Percentiles rank a stretch among this genome's conserved stretches.
These are phyloP conservation scores for Pachymerium ferrugineum DNA, from an alignment of 2,888 invertebrate genomes.

Conservation along the genomic window DNA sequence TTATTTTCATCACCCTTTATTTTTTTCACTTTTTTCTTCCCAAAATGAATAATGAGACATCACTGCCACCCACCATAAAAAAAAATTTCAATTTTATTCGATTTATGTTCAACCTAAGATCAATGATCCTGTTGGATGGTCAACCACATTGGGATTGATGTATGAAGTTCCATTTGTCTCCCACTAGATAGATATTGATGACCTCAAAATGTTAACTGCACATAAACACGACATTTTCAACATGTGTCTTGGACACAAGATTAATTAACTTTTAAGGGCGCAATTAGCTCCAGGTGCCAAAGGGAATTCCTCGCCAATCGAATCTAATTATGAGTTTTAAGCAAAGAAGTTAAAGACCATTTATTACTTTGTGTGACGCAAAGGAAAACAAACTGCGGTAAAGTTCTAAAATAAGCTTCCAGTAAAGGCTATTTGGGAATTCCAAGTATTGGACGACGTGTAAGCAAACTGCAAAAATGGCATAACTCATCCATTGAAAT, in stretches of 20 bases:
- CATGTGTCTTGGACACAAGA: not conserved
- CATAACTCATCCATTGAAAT: too few species aligned
- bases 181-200: constrained; percentile 11
- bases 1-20: too few species aligned
- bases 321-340: constrained; percentile 9
- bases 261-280: constrained; percentile 19
- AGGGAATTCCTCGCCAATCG: too few species aligned
- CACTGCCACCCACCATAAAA: too few species aligned
- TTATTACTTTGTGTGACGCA: not conserved
- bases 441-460: too few species aligned
- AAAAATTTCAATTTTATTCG: not conserved
- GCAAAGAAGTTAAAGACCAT: not conserved
- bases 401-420: too few species aligned
- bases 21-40: too few species aligned
- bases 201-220: not conserved
- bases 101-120: constrained; percentile 1
- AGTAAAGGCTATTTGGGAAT: too few species aligned
- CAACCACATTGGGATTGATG: constrained; percentile 8
- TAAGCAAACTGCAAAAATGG: too few species aligned
- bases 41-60: constrained; percentile 11
- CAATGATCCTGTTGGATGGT: constrained; percentile 2
- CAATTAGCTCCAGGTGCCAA: not conserved
- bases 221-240: not conserved
- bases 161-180: not conserved
- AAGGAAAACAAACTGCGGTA: not conserved